Percentiles rank a stretch among this genome's conserved stretches.
These are phyloP conservation scores for Ericerus pela DNA, from an alignment of 1,140 invertebrate species.

Conservation along the genomic window DNA sequence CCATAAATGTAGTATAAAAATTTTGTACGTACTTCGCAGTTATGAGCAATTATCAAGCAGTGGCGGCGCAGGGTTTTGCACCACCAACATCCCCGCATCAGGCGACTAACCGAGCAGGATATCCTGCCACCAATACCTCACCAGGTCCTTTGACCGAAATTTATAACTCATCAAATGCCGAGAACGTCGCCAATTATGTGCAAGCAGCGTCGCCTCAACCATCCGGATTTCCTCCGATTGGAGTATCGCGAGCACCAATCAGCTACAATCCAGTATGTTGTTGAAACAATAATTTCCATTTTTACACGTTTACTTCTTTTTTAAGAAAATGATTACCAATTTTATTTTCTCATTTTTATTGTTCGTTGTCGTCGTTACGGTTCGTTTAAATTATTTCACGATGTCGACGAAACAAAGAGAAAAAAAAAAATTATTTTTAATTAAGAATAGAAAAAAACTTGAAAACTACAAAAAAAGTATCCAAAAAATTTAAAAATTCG, in stretches of 20 bases:
- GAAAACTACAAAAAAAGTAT: no score
- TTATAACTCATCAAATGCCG: conserved; percentile 62
- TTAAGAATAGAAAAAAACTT: no score
- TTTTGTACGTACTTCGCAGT: conserved; percentile 43
- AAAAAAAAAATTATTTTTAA: no score
- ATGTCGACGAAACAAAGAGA: no score
- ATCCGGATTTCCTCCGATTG: conserved; percentile 72
- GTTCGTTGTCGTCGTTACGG: no score
- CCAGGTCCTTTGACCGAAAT: conserved; percentile 70
- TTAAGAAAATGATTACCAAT: neutral
- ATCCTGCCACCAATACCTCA: conserved; percentile 74
- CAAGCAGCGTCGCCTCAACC: conserved; percentile 84
- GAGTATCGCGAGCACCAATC: conserved; percentile 71
- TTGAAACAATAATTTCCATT: conserved; percentile 10
- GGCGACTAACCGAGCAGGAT: conserved; percentile 46
- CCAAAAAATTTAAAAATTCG: no score
- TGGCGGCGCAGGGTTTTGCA: conserved; percentile 52
- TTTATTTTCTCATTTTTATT: no score
- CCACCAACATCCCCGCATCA: conserved; percentile 48
- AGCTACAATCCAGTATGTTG: conserved; percentile 74
- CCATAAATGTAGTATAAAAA: neutral
- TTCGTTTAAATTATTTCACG: no score
- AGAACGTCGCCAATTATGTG: conserved; percentile 73
- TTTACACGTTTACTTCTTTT: neutral
- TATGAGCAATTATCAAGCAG: conserved; percentile 83